Base-by-base conservation (phyloP, 2,888 invertebrate genomes). In the Rhimphoctona megacephalus region DNA sequence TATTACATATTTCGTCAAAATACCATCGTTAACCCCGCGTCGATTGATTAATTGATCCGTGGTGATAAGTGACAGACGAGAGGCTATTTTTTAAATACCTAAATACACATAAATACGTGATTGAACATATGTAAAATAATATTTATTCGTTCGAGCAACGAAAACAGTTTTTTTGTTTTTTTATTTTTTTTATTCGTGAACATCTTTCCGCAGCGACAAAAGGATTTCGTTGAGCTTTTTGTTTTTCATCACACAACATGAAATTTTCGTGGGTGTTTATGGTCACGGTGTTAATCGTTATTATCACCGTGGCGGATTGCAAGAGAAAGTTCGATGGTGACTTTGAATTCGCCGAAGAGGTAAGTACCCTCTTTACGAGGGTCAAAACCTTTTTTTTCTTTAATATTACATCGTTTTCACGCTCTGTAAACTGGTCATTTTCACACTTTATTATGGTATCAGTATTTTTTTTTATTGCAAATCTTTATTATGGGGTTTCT, bases 271-370 rank as follows among this genome's bases (percentile, higher is more conserved):
- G 95, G 93, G 92, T 95, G 91, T 90, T 95, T 90, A 91, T 95
- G 87, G 92, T 94, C 89, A 91, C 95, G 90, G 91, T 92, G 89
- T 90, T 94, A 85, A 92, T 94, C 89, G 93, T 93, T 85, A 91
- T 91, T 81, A 90, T 94, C 87, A 93, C 92, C 89, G 95, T 95
- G 87, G 95, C 95, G 76, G 95, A 95, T 91, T 96, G 96, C 94
- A 96, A 96, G 95, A 95, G 96, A 94, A 97, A 97, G 95, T 97
- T 96, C 94, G 97, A 97, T 93, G 97, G 97, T 86, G 97, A 97
- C 94, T 97, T 97, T 94, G 97, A 97, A 94, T 97, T 97, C 94
- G 97, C 97, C 92, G 97, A 97, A 95, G 97, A 97, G 96, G 97
- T 97, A 95, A 95, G 94, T 90, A 66, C 73, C 72, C 81, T 85